Evolutionary conservation across 2,113 vertebrate species (phyloP).

Genomic region (Rhinolophus sinicus): DNA sequence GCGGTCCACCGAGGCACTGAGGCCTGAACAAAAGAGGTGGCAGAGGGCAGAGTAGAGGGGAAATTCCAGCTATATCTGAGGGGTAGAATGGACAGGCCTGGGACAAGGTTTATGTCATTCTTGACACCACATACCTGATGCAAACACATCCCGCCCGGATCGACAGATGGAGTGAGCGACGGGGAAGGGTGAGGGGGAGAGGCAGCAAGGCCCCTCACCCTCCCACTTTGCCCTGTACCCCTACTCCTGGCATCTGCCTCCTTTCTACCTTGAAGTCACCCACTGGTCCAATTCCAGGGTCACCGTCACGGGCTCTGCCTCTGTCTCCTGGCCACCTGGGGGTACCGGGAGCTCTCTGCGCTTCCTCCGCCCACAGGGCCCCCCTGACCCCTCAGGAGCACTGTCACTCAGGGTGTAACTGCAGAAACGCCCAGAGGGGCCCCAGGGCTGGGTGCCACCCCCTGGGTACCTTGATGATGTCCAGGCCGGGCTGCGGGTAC

Average conservation of each 20-base stretch:
- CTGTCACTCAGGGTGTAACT: not conserved
- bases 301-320: fast-evolving
- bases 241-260: not conserved
- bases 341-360: not conserved
- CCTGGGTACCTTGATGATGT: conserved; percentile 95
- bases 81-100: fast-evolving
- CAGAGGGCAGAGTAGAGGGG: fast-evolving
- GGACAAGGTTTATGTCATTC: not conserved
- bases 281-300: not conserved
- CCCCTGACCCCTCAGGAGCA: not conserved
- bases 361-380: not conserved
- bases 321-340: not conserved
- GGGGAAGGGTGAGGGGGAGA: too few relatives aligned
- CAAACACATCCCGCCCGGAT: fast-evolving
- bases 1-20: fast-evolving
- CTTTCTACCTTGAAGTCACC: not conserved
- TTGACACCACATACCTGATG: not conserved
- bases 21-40: not conserved
- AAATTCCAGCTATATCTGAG: fast-evolving
- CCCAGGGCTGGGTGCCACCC: fast-evolving
- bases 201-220: not conserved
- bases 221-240: fast-evolving
- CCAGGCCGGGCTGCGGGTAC: conserved; percentile 97
- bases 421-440: not conserved
- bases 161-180: fast-evolving